Evolutionary conservation across 2,888 invertebrate species (phyloP).

Genomic region (Erynnis tages): DNA sequence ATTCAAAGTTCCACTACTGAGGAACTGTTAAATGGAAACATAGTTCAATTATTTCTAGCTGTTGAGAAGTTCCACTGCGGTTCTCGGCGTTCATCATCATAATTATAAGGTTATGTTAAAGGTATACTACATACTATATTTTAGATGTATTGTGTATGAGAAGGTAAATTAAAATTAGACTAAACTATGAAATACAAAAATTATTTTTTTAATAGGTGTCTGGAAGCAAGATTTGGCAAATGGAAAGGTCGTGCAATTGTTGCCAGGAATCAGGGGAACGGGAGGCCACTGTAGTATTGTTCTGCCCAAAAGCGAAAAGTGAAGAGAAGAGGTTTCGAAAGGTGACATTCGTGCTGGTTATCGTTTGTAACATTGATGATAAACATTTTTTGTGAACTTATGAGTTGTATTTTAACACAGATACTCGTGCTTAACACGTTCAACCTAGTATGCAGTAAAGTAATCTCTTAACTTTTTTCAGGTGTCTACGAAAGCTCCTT

Average conservation of each 20-base stretch:
- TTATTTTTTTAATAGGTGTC: slow-evolving; percentile 85
- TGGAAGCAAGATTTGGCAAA: slow-evolving; percentile 97
- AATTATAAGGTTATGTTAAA: too few relatives aligned
- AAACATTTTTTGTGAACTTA: too few relatives aligned
- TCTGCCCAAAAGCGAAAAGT: slow-evolving; percentile 93
- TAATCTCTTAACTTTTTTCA: slow-evolving; percentile 53
- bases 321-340: slow-evolving; percentile 93
- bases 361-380: too few relatives aligned
- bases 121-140: too few relatives aligned
- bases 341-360: slow-evolving; percentile 77
- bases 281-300: slow-evolving; percentile 93
- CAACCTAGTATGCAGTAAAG: too few relatives aligned
- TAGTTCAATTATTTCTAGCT: too few relatives aligned
- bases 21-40: too few relatives aligned
- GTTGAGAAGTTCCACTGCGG: too few relatives aligned
- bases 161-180: slow-evolving; percentile 82
- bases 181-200: not conserved
- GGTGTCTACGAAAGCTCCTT: slow-evolving; percentile 95
- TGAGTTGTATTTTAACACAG: too few relatives aligned
- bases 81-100: too few relatives aligned
- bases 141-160: slow-evolving; percentile 94
- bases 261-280: slow-evolving; percentile 96
- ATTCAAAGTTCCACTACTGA: too few relatives aligned
- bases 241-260: slow-evolving; percentile 97
- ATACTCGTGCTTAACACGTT: too few relatives aligned